These are phyloP conservation scores for Pecten maximus DNA, from an alignment of 2,888 invertebrate genomes.

Conservation along the genomic window DNA sequence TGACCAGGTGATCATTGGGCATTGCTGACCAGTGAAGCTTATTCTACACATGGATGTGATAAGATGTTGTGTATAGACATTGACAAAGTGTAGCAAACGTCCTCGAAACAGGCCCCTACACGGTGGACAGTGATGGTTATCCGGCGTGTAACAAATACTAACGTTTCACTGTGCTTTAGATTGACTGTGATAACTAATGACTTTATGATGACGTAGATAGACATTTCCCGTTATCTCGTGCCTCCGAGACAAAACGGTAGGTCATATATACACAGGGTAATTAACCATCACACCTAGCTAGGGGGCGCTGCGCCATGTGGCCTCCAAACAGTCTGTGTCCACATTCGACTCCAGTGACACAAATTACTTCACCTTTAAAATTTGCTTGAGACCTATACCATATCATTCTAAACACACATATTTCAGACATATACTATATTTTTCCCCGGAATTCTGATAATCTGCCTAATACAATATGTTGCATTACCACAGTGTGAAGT, in stretches of 20 bases:
- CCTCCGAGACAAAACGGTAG: neutral
- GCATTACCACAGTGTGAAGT: too few relatives aligned
- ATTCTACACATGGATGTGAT: neutral
- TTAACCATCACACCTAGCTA: slow-evolving; percentile 23
- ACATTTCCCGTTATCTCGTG: neutral
- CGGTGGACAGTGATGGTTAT: neutral
- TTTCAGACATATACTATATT: too few relatives aligned
- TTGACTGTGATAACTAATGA: neutral
- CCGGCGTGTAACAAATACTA: neutral
- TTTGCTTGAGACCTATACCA: too few relatives aligned
- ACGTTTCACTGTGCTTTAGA: neutral
- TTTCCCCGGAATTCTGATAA: too few relatives aligned
- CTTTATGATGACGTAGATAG: neutral
- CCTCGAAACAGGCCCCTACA: neutral
- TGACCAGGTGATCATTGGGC: neutral
- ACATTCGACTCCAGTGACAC: neutral
- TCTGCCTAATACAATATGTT: too few relatives aligned
- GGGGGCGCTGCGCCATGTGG: neutral
- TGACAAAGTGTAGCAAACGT: neutral
- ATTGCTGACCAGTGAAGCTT: neutral
- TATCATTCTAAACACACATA: too few relatives aligned
- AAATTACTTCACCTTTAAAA: too few relatives aligned
- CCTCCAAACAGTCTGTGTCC: neutral
- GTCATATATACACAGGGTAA: neutral
- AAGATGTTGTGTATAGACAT: neutral